phyloP scores from a whole-genome alignment of 2,888 invertebrate species.

The Ctena decussata region DNA sequence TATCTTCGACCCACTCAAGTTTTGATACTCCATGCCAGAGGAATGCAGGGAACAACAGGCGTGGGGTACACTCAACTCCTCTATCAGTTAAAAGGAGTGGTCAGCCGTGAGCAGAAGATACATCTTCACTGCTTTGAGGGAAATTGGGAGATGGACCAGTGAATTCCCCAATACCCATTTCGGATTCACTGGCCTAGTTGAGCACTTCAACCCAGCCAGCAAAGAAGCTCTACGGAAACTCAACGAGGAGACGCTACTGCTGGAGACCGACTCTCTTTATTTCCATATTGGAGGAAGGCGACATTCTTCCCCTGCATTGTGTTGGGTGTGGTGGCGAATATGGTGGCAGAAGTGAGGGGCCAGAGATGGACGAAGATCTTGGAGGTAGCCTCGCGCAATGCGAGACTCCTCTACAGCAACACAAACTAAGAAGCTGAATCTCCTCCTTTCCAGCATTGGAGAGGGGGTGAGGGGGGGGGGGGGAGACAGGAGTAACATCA shows the following conservation, averaged over 20 bases:
- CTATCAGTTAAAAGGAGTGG: neutral
- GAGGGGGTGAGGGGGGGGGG: too few relatives aligned
- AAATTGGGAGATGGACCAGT: neutral
- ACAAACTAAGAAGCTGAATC: too few relatives aligned
- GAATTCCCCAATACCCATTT: neutral
- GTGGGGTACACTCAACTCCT: too few relatives aligned
- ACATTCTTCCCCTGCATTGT: neutral
- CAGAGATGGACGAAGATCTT: neutral
- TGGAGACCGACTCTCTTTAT: neutral
- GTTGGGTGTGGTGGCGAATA: neutral
- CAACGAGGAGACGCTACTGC: neutral
- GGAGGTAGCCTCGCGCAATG: neutral
- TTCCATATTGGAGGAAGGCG: neutral
- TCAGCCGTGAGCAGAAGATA: neutral
- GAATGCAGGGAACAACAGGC: too few relatives aligned
- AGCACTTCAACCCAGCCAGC: neutral
- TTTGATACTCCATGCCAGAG: too few relatives aligned
- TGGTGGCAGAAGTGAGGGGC: neutral
- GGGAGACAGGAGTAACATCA: too few relatives aligned
- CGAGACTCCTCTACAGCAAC: constrained; percentile 7
- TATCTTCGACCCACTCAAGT: too few relatives aligned
- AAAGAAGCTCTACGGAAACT: neutral
- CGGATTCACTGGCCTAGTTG: constrained; percentile 6
- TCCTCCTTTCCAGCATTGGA: too few relatives aligned
- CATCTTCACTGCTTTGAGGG: constrained; percentile 5